These are phyloP conservation scores for Aix galericulata DNA, from an alignment of 2,113 vertebrate genomes.

Conservation along the genomic window DNA sequence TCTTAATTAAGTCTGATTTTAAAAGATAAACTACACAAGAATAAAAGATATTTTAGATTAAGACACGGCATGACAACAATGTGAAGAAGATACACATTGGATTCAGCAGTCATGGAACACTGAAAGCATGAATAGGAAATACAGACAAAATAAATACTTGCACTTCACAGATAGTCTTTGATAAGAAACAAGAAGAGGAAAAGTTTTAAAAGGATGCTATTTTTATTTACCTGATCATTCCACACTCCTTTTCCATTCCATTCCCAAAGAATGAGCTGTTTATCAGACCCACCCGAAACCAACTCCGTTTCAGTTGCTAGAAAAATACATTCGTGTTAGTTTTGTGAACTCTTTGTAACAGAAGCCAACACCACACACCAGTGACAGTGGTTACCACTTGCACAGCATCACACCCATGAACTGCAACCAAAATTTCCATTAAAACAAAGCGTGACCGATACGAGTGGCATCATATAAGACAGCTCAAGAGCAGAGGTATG, in stretches of 20 bases:
- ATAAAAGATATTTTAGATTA: not conserved
- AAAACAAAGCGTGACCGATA: not conserved
- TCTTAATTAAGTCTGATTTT: not conserved
- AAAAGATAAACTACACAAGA: not conserved
- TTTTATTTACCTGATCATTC: slow-evolving; percentile 80
- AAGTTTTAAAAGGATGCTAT: not conserved
- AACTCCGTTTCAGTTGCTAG: slow-evolving; percentile 85
- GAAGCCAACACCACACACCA: not conserved
- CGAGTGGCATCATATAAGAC: not conserved
- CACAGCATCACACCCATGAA: not conserved
- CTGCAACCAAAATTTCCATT: not conserved
- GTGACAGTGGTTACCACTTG: not conserved
- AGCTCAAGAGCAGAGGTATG: not conserved
- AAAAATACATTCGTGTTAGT: not conserved
- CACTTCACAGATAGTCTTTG: not conserved
- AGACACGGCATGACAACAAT: not conserved
- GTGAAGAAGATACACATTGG: accelerated
- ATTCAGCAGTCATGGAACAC: not conserved
- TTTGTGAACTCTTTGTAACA: not conserved
- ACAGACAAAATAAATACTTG: not conserved
- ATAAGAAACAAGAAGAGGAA: not conserved
- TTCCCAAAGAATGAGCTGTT: slow-evolving; percentile 88
- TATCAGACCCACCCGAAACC: slow-evolving; percentile 93
- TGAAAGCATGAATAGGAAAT: not conserved
- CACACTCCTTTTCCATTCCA: slow-evolving; percentile 26